Evolutionary conservation across 2,797 vertebrate species (phyloP), one percentile per base, ranked within the genome.

Genomic region (Emydoidea blandingii): DNA sequence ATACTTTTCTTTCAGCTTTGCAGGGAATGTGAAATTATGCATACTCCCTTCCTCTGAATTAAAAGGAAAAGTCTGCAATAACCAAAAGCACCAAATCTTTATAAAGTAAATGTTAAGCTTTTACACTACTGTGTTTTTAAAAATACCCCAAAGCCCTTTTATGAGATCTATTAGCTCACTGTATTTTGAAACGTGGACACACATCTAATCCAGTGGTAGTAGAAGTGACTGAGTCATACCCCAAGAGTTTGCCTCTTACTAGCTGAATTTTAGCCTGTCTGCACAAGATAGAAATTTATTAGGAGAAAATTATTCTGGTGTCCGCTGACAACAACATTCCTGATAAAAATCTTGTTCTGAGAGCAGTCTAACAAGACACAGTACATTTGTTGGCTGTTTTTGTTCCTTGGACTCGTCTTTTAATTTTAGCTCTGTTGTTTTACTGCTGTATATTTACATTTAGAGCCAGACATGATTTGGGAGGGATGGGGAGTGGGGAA

Each of bases 321-420:
- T 97, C 96, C 97, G 97, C 96, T 96, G 96, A 97, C 98, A 97
- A 97, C 94, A 98, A 91, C 88, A 96, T 97, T 97, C 96, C 95
- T 98, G 97, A 97, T 98, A 97, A 98, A 97, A 97, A 98, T 98
- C 97, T 98, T 96, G 92, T 96, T 97, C 95, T 96, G 96, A 97
- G 95, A 98, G 96, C 94, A 92, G 87, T 92, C 91, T 97, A 98
- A 97, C 95, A 98, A 97, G 96, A 97, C 93, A 95, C 96, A 96
- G 97, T 94, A 95, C 96, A 96, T 97, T 98, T 97, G 97, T 97
- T 95, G 95, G 94, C 23, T 85, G 84, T 81, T 96, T 97, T 94
- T 91, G 54, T 97, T 97, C 87, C 92, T 57, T 82, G 93, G 88
- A 95, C 47, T 95, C 82, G 16, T 80, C 27, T 34, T 91, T 74